A percentile compares a stretch with the other conserved stretches of the same genome.
phyloP scores from a whole-genome alignment of 2,888 invertebrate genomes.

The Pantelozetes paolii region DNA sequence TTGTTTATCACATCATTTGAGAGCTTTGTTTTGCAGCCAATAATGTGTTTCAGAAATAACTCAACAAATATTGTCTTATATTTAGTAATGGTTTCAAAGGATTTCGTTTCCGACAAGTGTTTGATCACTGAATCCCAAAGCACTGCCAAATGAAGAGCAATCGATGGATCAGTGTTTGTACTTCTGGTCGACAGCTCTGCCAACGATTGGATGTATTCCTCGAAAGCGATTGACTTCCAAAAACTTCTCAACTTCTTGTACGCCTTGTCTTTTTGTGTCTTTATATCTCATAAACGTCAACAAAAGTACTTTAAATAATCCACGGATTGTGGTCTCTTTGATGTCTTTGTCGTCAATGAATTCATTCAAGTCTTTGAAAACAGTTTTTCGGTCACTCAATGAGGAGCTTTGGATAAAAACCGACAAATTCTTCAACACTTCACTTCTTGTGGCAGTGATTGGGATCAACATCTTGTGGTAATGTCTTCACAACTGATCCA shows the following conservation, averaged over 20 bases:
- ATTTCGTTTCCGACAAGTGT: conserved; percentile 33
- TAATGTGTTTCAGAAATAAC: conserved; percentile 41
- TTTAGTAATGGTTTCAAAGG: conserved; percentile 22
- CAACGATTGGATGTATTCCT: conserved; percentile 11
- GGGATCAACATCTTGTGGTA: conserved; percentile 12
- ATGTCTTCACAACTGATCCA: not conserved
- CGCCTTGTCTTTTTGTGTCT: conserved; percentile 9
- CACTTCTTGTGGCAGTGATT: not conserved
- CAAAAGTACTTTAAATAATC: conserved; percentile 24
- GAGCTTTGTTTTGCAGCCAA: conserved; percentile 39
- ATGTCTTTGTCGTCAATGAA: conserved; percentile 23
- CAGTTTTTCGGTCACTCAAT: not conserved
- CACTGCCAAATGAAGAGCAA: conserved; percentile 31
- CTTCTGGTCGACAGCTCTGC: not conserved
- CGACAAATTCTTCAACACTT: conserved; percentile 31
- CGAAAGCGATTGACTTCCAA: conserved; percentile 14
- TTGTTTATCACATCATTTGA: conserved; percentile 39
- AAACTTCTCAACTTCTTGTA: conserved; percentile 24
- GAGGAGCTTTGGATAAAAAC: conserved; percentile 32
- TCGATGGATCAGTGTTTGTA: not conserved
- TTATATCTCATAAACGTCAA: conserved; percentile 16
- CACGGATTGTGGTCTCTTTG: conserved; percentile 35
- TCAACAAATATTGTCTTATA: conserved; percentile 29
- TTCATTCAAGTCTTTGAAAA: conserved; percentile 16
- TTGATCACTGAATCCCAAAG: conserved; percentile 43